Conservation (phyloP, 2,888 invertebrate genomes). For the Eupeodes latifasciatus region DNA sequence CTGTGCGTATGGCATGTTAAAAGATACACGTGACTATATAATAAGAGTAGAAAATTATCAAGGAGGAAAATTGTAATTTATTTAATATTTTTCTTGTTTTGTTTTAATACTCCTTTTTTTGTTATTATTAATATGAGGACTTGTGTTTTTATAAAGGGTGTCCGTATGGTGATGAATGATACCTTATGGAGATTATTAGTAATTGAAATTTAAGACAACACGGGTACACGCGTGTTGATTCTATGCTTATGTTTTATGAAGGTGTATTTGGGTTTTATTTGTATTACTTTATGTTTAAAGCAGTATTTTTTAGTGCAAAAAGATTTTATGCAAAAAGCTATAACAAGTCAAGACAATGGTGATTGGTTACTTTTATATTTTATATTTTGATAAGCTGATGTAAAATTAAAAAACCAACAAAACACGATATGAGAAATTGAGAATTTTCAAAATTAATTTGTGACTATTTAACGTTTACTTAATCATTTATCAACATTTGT, state of each 20-base stretch:
- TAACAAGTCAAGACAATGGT: too few relatives aligned
- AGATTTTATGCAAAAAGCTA: too few relatives aligned
- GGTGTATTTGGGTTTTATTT: constrained; percentile 43
- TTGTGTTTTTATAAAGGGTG: constrained; percentile 10
- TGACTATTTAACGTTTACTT: too few relatives aligned
- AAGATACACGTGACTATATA: constrained; percentile 55
- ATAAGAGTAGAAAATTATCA: background rate
- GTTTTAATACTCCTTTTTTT: background rate
- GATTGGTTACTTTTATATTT: too few relatives aligned
- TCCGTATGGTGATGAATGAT: constrained; percentile 27
- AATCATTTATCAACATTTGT: too few relatives aligned
- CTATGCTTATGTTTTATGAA: background rate
- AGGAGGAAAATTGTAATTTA: constrained; percentile 31
- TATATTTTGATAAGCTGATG: too few relatives aligned
- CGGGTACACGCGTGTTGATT: constrained; percentile 28
- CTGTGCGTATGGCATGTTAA: constrained; percentile 63
- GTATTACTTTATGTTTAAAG: constrained; percentile 16
- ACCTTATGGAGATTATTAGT: constrained; percentile 5
- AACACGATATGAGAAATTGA: too few relatives aligned
- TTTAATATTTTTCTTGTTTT: constrained; percentile 25
- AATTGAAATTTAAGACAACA: constrained; percentile 41
- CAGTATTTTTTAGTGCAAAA: too few relatives aligned
- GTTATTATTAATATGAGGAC: constrained; percentile 2
- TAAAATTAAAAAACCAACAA: too few relatives aligned
- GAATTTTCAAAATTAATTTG: too few relatives aligned